Evolutionary conservation across 2,797 vertebrate species (phyloP).

Genomic region (Platalea minor): DNA sequence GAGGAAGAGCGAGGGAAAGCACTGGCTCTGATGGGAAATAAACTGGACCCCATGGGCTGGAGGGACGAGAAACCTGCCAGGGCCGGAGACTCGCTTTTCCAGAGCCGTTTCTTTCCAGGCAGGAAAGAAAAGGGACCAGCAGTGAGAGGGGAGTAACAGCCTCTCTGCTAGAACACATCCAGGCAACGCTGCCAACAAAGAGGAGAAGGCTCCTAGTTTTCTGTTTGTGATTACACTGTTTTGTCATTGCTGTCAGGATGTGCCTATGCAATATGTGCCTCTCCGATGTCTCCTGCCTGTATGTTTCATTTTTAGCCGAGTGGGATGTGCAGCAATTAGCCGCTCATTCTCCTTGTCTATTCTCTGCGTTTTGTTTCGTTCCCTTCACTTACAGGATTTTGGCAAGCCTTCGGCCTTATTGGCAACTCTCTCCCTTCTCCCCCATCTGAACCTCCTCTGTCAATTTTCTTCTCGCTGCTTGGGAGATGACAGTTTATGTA

Average conservation of each 20-base stretch:
- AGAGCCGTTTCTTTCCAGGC: background rate
- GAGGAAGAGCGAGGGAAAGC: background rate
- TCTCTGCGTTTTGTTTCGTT: slow-evolving; percentile 13
- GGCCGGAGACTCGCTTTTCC: background rate
- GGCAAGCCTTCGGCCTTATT: slow-evolving; percentile 32
- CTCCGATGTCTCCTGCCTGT: slow-evolving; percentile 23
- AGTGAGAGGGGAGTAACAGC: slow-evolving; percentile 32
- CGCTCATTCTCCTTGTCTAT: slow-evolving; percentile 33
- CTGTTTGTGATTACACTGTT: slow-evolving; percentile 57
- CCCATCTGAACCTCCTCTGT: slow-evolving; percentile 18
- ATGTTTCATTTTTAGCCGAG: slow-evolving; percentile 47
- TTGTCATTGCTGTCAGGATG: slow-evolving; percentile 66
- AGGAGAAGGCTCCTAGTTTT: slow-evolving; percentile 39
- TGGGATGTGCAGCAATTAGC: slow-evolving; percentile 44
- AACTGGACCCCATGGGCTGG: background rate
- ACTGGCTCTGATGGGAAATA: background rate
- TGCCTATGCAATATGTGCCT: slow-evolving; percentile 38
- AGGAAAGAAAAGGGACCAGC: background rate
- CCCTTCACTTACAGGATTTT: slow-evolving; percentile 34
- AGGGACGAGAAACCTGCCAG: background rate
- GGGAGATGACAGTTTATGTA: slow-evolving; percentile 40
- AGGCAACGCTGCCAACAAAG: background rate
- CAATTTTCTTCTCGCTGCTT: slow-evolving; percentile 38
- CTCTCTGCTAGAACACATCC: background rate
- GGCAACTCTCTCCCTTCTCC: slow-evolving; percentile 22